These are phyloP conservation scores for Yponomeuta sedellus DNA, from an alignment of 2,888 invertebrate species.

Conservation along the genomic window DNA sequence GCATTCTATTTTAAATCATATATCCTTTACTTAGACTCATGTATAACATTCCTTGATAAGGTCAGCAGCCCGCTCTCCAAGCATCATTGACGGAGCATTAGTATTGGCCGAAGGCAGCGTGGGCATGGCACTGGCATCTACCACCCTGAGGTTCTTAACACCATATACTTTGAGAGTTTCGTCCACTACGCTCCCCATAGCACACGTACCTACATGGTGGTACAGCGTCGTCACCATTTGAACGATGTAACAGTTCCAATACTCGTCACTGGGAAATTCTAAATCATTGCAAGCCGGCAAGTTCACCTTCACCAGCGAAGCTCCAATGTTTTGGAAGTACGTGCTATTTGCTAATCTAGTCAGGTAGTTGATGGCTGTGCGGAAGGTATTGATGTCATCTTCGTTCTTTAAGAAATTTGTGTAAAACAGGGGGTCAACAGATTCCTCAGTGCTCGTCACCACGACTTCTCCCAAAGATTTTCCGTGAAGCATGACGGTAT, in stretches of 20 bases:
- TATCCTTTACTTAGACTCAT: neutral
- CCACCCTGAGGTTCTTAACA: conserved; percentile 9
- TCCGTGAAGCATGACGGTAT: conserved; percentile 7
- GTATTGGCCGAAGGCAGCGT: conserved; percentile 4
- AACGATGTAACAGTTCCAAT: conserved; percentile 75
- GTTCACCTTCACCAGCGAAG: conserved; percentile 48
- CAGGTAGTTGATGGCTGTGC: neutral
- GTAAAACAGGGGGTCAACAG: neutral
- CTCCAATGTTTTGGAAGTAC: conserved; percentile 52
- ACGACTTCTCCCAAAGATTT: conserved; percentile 10
- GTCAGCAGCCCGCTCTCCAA: conserved; percentile 16
- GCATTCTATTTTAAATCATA: too few relatives aligned
- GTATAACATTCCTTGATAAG: conserved; percentile 3
- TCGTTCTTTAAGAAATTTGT: neutral
- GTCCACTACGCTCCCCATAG: conserved; percentile 18
- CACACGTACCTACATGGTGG: conserved; percentile 7
- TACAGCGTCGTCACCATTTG: neutral
- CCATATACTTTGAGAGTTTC: conserved; percentile 10
- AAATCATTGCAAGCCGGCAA: conserved; percentile 61
- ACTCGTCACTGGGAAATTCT: conserved; percentile 68
- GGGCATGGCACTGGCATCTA: conserved; percentile 16
- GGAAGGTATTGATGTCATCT: neutral
- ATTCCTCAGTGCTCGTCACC: neutral
- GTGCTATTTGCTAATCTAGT: conserved; percentile 39
- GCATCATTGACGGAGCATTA: conserved; percentile 14